Base-by-base conservation (phyloP, 1,140 invertebrate species). In the Leptinotarsa defecta region DNA sequence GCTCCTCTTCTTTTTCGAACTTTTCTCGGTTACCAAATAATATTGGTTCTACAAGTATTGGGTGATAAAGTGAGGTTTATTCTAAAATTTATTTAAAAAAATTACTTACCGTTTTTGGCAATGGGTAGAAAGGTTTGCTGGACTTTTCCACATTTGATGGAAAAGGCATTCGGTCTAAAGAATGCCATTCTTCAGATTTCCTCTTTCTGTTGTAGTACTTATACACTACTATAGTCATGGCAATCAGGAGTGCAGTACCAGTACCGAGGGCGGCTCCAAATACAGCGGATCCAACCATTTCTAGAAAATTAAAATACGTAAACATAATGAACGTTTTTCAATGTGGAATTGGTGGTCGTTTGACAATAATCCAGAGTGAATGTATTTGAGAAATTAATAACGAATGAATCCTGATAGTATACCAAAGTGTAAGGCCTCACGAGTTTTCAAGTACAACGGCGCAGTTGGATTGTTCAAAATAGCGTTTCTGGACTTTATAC, bases 191-290 rank as follows among this genome's bases (percentile, higher is more conserved):
- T 73, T 89, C 89, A 13, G 85, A 86, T 48, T 87, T 86, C 57
- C 85, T 86, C 63, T 88, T 87, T 3, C 86, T 78, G 6, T 87
- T 83, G 79, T 92, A 91, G 77, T 92, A 92, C 13, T 90, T 88
- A 79, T 91, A 91, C 74, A 91, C 86, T 17, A 92, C 89, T 70
- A 92, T 89, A 1, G 90, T 91, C 79, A 92, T 88, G 8, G 90
- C 90, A 27, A 91, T 87, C 24, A 91, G 81, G 8, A 92, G 81
- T 1, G 90, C 91, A 52, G 91, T 81, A 3, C 91, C 91, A 3
- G 90, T 91, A 4, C 91, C 91, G 2, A 90, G 86, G 0, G 91
- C 91, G 13, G 91, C 91, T 2, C 91, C 91, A 43, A 92, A 83
- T 24, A 92, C 88, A 24, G 91, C 90, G 11, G 89, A 89, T 52